Base-by-base conservation (phyloP, 2,888 invertebrate genomes). In the Cataglyphis rosenhaueri region DNA sequence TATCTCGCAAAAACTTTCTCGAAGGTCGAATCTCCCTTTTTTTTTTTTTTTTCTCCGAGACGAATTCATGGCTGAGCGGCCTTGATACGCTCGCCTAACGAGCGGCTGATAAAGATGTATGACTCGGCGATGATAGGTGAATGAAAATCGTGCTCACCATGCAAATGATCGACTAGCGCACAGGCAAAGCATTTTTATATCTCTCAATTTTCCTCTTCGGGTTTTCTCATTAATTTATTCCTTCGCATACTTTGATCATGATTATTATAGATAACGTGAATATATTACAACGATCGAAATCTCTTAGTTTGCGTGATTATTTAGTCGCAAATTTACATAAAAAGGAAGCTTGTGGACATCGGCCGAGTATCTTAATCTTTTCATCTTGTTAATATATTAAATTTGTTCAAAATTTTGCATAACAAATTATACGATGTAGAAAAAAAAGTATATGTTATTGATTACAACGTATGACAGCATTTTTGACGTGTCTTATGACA, bases 1-100 rank as follows among this genome's bases (percentile, higher is more conserved):
- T 66, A 66, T 41, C 25, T 41, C 25, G 18, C 59, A 21, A 48
- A 48, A 88, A 88, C 81, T 88, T 86, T 81, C 29, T 38, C 25
- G 32, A 75, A 81, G 78, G 66, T 64, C 41, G 41, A 29, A n/a
- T 29, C n/a, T 15, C 12, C 35, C 29, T 29, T 29, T 29, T 29
- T 21, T 21, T n/a, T n/a, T n/a, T 18, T 55, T 55, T 52, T 41
- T 41, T 2, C 32, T 25, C 10, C 29, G 41, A 41, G 41, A 76
- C 25, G 29, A 76, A 55, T 76, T n/a, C 76, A 6, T 48, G 15
- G 21, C 44, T 15, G 18, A n/a, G 29, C 29, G 15, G 15, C 55
- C 76, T 76, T 55, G 65, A 35, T 55, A 76, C 18, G 21, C 38
- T 55, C 29, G n/a, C 8, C 29, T 65, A 76, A 76, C 55, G 65